These are phyloP conservation scores for Chrysopa pallens DNA, from an alignment of 1,140 invertebrate genomes.

Conservation along the genomic window DNA sequence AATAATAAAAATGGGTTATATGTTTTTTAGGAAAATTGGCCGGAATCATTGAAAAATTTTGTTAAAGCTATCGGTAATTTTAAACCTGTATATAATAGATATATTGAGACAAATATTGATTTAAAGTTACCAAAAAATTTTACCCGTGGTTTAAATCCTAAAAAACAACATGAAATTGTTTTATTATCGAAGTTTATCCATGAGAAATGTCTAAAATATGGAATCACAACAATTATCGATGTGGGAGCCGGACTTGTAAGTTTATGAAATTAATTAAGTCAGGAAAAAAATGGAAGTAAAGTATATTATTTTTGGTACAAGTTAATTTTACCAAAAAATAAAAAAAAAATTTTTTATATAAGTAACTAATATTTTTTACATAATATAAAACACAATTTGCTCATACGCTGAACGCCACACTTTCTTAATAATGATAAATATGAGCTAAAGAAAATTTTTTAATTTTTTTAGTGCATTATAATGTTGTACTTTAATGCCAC, in stretches of 20 bases:
- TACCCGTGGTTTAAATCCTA: slow-evolving; percentile 27
- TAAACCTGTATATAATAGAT: slow-evolving; percentile 13
- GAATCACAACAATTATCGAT: slow-evolving; percentile 46
- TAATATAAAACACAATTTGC: no score
- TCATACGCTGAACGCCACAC: no score
- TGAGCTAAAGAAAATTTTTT: no score
- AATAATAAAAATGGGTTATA: slow-evolving; percentile 3
- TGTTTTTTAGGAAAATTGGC: slow-evolving; percentile 20
- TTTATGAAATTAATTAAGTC: slow-evolving; percentile 3
- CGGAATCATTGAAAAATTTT: slow-evolving; percentile 23
- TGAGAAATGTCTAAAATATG: slow-evolving; percentile 26
- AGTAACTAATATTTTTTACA: no score
- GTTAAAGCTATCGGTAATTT: slow-evolving; percentile 17
- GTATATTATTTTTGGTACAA: neutral
- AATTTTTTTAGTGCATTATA: no score
- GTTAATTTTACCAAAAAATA: slow-evolving; percentile 1
- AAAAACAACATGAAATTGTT: slow-evolving; percentile 53
- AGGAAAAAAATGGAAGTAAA: neutral
- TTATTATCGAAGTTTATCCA: slow-evolving; percentile 36
- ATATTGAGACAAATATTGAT: slow-evolving; percentile 2
- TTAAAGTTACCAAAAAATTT: slow-evolving; percentile 16
- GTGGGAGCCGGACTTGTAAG: slow-evolving; percentile 61
- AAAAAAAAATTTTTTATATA: no score
- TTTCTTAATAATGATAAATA: no score
- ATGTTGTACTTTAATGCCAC: no score